Evolutionary conservation across 2,888 invertebrate species (phyloP).

Genomic region (Cerastoderma edule): DNA sequence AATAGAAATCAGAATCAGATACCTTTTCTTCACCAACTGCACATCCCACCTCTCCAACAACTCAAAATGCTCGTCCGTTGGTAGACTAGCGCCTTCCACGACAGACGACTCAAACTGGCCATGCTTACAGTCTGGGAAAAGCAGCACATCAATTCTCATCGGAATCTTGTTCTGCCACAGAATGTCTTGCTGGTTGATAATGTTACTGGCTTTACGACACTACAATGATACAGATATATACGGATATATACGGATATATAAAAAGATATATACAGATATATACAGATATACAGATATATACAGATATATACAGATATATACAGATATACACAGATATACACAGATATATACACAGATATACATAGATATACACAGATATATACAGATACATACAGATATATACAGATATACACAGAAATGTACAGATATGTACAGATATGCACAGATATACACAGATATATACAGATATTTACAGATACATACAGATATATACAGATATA

Average conservation of each 20-base stretch:
- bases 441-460: no score
- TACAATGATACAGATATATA: conserved; percentile 69
- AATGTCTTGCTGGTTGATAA: conserved; percentile 86
- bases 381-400: neutral
- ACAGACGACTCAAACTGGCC: conserved; percentile 82
- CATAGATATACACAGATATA: neutral
- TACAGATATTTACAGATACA: no score
- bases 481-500: no score
- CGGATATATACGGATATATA: neutral
- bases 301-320: neutral
- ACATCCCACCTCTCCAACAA: conserved; percentile 93
- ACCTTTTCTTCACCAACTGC: conserved; percentile 86
- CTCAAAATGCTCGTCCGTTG: conserved; percentile 85
- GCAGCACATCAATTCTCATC: conserved; percentile 91
- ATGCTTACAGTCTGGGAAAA: conserved; percentile 89
- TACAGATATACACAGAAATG: neutral
- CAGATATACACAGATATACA: neutral
- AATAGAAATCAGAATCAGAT: conserved; percentile 3
- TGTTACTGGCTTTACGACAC: conserved; percentile 86
- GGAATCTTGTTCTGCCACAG: conserved; percentile 90
- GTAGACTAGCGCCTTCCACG: conserved; percentile 79
- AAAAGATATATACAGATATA: neutral
- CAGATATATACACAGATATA: neutral
- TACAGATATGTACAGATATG: no score
- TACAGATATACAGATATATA: neutral